Percentiles rank a stretch among this genome's conserved stretches.
These are phyloP conservation scores for Macaca fascicularis DNA, from an alignment of 2,113 vertebrate species.

Conservation along the genomic window T2T-MFA8v1.1 NC_088392.1:77243501-77244000, in stretches of 20 bases:
- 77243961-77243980: no score
- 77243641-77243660: no score
- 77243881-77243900: not conserved
- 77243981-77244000: not conserved
- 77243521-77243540: no score
- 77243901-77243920: not conserved
- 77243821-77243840: not conserved
- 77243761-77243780: not conserved
- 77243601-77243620: no score
- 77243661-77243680: not conserved
- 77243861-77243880: not conserved
- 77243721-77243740: not conserved
- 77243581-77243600: no score
- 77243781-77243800: accelerated
- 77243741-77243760: no score
- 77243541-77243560: no score
- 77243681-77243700: not conserved
- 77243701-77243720: accelerated
- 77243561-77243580: no score
- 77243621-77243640: no score
- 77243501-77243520: not conserved
- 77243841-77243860: not conserved
- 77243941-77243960: not conserved
- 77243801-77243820: accelerated
- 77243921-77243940: not conserved